Evolutionary conservation across 2,113 vertebrate genomes (phyloP), one percentile per base, ranked within the genome.

Genomic region (Eudorcas thomsonii): DNA sequence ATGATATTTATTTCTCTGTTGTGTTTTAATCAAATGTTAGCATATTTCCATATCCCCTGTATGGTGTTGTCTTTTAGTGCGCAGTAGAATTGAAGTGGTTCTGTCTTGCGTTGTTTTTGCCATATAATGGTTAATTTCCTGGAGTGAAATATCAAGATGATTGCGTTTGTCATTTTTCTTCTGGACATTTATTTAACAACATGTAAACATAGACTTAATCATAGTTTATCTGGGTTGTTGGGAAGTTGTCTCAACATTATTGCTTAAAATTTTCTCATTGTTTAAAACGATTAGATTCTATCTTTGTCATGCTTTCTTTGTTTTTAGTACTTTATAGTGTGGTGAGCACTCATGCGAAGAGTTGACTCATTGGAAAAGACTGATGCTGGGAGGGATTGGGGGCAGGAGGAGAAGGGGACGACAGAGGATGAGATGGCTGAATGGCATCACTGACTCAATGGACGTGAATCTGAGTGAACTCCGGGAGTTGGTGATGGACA

Each of bases 1-100:
- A 4, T 12, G 23, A 12, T 93, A 87, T 85, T 82, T 93, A 86
- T 85, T 91, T 94, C 5, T 33, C n/a, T 17, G 43, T 60, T 95
- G 57, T 85, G 30, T 77, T 91, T 96, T 94, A 96, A 88, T 89
- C 36, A 97, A 82, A 90, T 95, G 57, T 80, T 92, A 92, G 43
- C 54, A 7, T 88, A 67, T 64, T 95, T 96, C 39, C 13, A 48
- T 4, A 88, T 67, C 13, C n/a, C 25, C 13, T 52, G 23, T 21
- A 57, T 86, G 43, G 8, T 84, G 67, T 45, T 85, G 26, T 77
- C 15, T 95, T 28, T 94, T 89, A 88, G 39, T 8, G 33, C 88
- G 39, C 1, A 83, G n/a, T 59, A 78, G 55, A 95, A 89, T 83
- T 50, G 26, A 17, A 30, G 52, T 36, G 7, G 55, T 55, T 83